These are phyloP conservation scores for Pachyramphus minor DNA, from an alignment of 2,113 vertebrate species.

Conservation along the genomic window DNA sequence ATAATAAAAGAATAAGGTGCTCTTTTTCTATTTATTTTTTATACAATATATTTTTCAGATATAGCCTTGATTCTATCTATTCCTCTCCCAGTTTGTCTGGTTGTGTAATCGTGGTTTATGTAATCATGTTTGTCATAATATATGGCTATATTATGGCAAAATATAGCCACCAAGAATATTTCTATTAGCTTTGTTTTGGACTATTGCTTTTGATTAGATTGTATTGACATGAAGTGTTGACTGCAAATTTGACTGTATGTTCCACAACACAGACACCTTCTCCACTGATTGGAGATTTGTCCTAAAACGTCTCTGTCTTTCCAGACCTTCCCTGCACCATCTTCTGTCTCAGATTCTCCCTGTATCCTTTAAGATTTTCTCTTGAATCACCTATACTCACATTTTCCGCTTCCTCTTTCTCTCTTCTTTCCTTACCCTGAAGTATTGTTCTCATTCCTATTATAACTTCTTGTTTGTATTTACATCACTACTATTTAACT, in stretches of 20 bases:
- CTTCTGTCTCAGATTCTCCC: background rate
- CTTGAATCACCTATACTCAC: background rate
- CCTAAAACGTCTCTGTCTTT: background rate
- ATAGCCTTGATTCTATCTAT: background rate
- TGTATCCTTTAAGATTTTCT: background rate
- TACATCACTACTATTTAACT: background rate
- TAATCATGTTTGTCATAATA: no score
- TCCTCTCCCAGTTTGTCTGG: background rate
- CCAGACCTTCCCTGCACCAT: background rate
- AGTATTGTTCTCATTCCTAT: background rate
- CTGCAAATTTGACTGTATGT: background rate
- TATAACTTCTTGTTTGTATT: background rate
- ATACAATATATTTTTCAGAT: background rate
- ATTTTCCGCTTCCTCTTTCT: background rate
- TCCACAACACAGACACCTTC: background rate
- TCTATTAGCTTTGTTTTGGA: background rate
- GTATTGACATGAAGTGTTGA: background rate
- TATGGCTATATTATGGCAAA: no score
- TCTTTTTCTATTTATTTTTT: background rate
- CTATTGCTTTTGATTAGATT: background rate
- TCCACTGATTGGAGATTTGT: background rate
- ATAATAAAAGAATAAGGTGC: background rate
- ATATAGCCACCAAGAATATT: background rate
- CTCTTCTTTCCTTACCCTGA: background rate
- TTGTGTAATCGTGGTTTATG: background rate